Base-by-base conservation (phyloP, 2,797 vertebrate genomes). In the Ceryle rudis region DNA sequence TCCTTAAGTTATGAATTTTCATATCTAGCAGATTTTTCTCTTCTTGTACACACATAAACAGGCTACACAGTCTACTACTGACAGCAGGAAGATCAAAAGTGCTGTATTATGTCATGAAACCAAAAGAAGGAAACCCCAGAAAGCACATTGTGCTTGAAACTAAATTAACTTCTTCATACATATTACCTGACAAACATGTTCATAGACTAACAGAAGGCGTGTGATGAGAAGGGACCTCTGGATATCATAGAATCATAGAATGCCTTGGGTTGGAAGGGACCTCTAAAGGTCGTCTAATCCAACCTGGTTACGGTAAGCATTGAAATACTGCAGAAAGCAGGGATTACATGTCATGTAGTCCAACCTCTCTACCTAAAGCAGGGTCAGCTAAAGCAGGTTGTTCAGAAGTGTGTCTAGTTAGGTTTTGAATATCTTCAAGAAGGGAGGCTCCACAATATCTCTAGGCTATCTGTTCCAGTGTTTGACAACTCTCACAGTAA, bases 1-100 rank as follows among this genome's bases (percentile, higher is more conserved):
- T 62, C 26, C 77, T 51, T 46, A 41, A 78, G 14, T 49, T 31
- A 72, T 57, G 77, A 72, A 69, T 84, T 91, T 90, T 86, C 57
- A 71, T 81, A 74, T 15, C 7, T 12, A 17, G 22, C 18, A 67
- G 41, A 71, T 35, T 7, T 90, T 91, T 52, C 42, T 60, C 4
- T 0, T 81, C 57, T 74, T 86, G 39, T 64, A 60, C 18, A 29
- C 29, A 39, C 33, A 46, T 20, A 72, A 85, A 77, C 44, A 75
- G 0, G 0, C 11, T 35, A 19, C 66, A 49, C 11, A 70, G 18
- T 41, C 44, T 81, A 46, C 46, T 7, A n/a, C 15, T 71, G 44
- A 65, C 49, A 83, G 31, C 0, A 0, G 88, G 42, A 85, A 61
- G 47, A 61, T 33, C 8, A 65, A 75, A 92, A 90, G n/a, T 75